phyloP scores from a whole-genome alignment of 2,888 invertebrate genomes.

The Hydrotaea cyrtoneurina region DNA sequence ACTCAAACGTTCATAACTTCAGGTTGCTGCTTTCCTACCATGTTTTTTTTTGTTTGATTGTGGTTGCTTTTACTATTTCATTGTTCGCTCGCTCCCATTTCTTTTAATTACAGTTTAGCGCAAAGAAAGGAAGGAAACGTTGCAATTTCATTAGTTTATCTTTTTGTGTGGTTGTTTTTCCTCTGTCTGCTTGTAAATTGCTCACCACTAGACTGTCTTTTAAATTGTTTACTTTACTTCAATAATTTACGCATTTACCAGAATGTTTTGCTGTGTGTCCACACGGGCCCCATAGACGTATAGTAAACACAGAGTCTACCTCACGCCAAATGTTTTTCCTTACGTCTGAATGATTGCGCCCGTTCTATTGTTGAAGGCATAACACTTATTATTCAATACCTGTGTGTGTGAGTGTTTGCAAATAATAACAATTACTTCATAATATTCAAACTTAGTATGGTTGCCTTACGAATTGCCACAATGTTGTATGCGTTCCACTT shows the following conservation, averaged over 20 bases:
- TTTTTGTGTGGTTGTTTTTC: not conserved
- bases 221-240: not conserved
- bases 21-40: not conserved
- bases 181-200: not conserved
- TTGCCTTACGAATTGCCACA: no score
- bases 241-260: slow-evolving; percentile 2
- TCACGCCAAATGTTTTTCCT: not conserved
- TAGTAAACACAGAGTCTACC: no score
- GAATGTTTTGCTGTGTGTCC: not conserved
- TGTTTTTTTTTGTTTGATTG: not conserved
- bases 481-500: no score
- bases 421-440: no score
- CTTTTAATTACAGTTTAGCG: slow-evolving; percentile 6
- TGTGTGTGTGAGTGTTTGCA: no score
- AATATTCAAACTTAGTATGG: no score
- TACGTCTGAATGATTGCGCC: no score
- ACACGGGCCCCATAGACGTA: no score
- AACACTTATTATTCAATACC: no score
- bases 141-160: slow-evolving; percentile 18
- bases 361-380: no score
- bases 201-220: not conserved
- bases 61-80: not conserved
- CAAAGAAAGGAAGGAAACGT: not conserved
- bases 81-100: slow-evolving; percentile 2
- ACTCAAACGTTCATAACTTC: not conserved